These are phyloP conservation scores for Hyperopisus bebe DNA, from an alignment of 2,113 vertebrate species.

Conservation along the genomic window DNA sequence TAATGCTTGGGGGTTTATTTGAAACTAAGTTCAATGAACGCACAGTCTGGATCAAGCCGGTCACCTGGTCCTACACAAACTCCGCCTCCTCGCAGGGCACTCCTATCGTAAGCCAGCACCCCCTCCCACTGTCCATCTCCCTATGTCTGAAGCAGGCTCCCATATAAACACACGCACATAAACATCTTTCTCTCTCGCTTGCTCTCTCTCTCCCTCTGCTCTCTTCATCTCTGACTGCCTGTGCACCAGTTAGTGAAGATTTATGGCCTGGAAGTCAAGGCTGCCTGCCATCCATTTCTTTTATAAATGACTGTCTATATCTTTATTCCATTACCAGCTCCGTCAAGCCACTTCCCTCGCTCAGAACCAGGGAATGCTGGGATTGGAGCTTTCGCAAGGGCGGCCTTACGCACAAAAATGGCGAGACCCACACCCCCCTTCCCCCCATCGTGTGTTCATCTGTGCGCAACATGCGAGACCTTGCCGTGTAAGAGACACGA, in stretches of 20 bases:
- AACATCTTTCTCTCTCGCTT: not conserved
- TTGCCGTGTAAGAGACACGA: conserved; percentile 54
- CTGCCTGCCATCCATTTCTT: conserved; percentile 36
- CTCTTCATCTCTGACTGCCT: conserved; percentile 31
- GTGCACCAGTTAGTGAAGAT: conserved; percentile 56
- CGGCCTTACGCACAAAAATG: not conserved
- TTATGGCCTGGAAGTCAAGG: conserved; percentile 55
- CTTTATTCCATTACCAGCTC: conserved; percentile 52
- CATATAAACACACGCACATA: not conserved
- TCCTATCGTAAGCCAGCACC: not conserved
- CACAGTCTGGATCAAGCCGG: not conserved
- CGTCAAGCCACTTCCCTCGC: conserved; percentile 44
- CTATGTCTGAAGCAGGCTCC: not conserved
- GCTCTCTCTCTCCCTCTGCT: not conserved
- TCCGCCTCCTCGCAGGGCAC: not conserved
- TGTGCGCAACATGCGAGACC: conserved; percentile 19
- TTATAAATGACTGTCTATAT: conserved; percentile 55
- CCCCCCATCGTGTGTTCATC: not conserved
- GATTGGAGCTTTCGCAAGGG: not conserved
- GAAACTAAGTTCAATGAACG: not conserved
- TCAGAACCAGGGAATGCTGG: conserved; percentile 20
- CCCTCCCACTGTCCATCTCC: not conserved
- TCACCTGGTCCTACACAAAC: not conserved
- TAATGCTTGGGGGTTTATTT: not conserved
- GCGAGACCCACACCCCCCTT: too few relatives aligned